A percentile compares a stretch with the other conserved stretches of the same genome.
These are phyloP conservation scores for Deilephila elpenor DNA, from an alignment of 2,888 invertebrate species.

Conservation along the genomic window DNA sequence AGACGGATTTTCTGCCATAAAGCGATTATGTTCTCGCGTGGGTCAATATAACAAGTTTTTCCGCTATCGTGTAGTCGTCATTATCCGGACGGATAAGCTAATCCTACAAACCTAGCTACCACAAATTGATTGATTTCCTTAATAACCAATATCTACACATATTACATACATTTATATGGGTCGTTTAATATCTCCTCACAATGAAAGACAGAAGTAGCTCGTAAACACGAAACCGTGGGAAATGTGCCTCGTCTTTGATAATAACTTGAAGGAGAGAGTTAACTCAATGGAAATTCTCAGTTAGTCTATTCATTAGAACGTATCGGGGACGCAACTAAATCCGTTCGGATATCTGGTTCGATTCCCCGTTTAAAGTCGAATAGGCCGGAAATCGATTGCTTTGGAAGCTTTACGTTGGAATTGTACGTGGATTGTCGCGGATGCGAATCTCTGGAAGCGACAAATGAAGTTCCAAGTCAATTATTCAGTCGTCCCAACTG, in stretches of 20 bases:
- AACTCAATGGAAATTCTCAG: slow-evolving; percentile 59
- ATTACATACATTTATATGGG: no score
- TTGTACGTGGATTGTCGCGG: slow-evolving; percentile 62
- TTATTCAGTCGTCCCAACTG: slow-evolving; percentile 28
- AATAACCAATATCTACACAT: background rate
- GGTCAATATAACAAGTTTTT: no score
- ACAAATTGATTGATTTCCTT: background rate
- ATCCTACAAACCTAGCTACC: no score
- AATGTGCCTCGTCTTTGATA: background rate
- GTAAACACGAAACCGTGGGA: background rate
- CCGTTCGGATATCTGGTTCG: slow-evolving; percentile 79
- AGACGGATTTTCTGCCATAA: no score
- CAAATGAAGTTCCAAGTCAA: slow-evolving; percentile 30
- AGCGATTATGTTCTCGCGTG: no score
- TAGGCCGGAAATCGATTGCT: slow-evolving; percentile 85
- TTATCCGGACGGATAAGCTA: no score
- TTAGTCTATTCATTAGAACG: slow-evolving; percentile 74
- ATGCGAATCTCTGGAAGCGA: slow-evolving; percentile 53
- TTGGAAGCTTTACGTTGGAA: slow-evolving; percentile 81
- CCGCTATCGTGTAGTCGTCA: no score
- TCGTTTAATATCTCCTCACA: background rate
- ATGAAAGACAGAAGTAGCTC: background rate
- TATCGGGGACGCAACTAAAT: slow-evolving; percentile 78
- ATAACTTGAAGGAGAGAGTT: slow-evolving; percentile 43
- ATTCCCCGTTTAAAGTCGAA: slow-evolving; percentile 84